Evolutionary conservation across 1,140 invertebrate species (phyloP).

Genomic region (Trichomalopsis sarcophagae): DNA sequence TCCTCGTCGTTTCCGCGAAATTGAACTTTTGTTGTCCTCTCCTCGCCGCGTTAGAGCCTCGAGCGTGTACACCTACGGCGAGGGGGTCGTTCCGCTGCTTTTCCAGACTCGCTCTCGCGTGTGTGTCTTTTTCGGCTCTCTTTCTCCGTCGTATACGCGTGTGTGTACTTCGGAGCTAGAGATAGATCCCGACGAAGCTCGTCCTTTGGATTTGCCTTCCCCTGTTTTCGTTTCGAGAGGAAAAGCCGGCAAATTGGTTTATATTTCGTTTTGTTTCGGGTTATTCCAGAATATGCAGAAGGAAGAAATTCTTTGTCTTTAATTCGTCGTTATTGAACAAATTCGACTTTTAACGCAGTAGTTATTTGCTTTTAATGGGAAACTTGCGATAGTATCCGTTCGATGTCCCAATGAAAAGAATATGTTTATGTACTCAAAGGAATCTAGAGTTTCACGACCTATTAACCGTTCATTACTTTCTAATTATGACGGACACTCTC

Average conservation of each 20-base stretch:
- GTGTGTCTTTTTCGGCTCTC: slow-evolving; percentile 14
- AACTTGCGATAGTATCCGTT: too few species aligned
- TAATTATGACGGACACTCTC: slow-evolving; percentile 9
- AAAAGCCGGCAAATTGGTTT: not conserved
- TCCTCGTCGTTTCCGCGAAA: slow-evolving; percentile 65
- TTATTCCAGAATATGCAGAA: not conserved
- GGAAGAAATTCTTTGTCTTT: not conserved
- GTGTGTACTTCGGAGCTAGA: not conserved
- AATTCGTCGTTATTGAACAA: not conserved
- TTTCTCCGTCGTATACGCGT: not conserved
- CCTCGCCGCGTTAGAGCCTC: not conserved
- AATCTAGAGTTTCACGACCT: not conserved
- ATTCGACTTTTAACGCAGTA: not conserved
- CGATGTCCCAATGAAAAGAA: too few species aligned
- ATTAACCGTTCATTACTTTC: not conserved
- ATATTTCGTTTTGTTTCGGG: not conserved
- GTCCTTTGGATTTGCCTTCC: not conserved
- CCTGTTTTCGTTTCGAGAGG: not conserved
- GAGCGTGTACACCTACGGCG: slow-evolving; percentile 18
- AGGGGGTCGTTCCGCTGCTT: not conserved
- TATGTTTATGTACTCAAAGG: not conserved
- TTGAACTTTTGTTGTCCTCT: slow-evolving; percentile 68
- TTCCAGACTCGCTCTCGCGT: slow-evolving; percentile 14
- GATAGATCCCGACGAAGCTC: not conserved
- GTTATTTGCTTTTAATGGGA: too few species aligned